These are phyloP conservation scores for Oncopodura yosiiana DNA, from an alignment of 1,140 invertebrate species.

Conservation along the genomic window DNA sequence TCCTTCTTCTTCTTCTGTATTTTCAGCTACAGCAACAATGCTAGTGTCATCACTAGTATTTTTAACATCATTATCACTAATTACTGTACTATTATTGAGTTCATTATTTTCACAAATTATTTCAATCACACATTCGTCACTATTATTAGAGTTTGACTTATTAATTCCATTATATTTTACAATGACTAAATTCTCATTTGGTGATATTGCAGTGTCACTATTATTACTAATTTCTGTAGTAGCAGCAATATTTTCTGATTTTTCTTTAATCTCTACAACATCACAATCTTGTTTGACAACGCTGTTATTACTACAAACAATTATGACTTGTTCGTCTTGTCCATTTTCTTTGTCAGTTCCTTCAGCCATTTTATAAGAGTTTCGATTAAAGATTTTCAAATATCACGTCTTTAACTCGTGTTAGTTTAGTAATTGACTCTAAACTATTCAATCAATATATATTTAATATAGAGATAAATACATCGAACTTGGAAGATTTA, in stretches of 20 bases:
- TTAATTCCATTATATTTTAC: not conserved
- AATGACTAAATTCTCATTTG: not conserved
- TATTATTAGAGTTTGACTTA: not conserved
- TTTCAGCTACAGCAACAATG: not conserved
- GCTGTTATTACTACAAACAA: not conserved
- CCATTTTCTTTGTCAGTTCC: slow-evolving; percentile 20
- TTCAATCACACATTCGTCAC: too few species aligned
- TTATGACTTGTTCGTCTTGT: slow-evolving; percentile 1
- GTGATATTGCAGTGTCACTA: not conserved
- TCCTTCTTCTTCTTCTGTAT: not conserved
- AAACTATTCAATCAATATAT: too few species aligned
- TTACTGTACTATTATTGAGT: not conserved
- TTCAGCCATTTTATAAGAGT: slow-evolving; percentile 13
- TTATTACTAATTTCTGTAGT: not conserved
- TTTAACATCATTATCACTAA: not conserved
- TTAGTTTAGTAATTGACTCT: too few species aligned
- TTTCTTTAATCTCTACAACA: not conserved
- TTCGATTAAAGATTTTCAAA: too few species aligned
- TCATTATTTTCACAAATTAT: too few species aligned
- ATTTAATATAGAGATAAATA: too few species aligned
- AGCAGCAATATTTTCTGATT: not conserved
- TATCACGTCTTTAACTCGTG: too few species aligned
- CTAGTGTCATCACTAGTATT: too few species aligned
- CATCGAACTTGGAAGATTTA: too few species aligned
- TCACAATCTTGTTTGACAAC: not conserved